Evolutionary conservation across 2,113 vertebrate genomes (phyloP), one percentile per base, ranked within the genome.

Genomic region (Sardina pilchardus): DNA sequence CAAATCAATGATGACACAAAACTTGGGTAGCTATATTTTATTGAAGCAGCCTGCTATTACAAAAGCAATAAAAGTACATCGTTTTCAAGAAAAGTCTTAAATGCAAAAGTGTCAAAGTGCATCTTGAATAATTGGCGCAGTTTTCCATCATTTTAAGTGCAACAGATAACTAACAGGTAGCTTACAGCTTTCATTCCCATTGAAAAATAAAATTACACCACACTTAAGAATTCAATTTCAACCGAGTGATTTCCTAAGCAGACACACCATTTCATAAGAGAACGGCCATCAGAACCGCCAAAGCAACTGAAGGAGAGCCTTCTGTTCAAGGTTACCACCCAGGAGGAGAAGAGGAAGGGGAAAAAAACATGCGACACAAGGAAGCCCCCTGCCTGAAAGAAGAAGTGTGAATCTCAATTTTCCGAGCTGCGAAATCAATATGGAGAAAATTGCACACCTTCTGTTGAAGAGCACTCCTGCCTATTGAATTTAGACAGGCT

Each of bases 381-480:
- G 63, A 71, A 56, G 30, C 63, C 80, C 82, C 59, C 12, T 83
- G 75, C 86, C 82, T 44, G 80, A 24, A 67, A 86, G 56, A 89
- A 89, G 87, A 92, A 84, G 88, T 82, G 67, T 53, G 88, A 90
- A 88, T 88, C 85, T 86, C 87, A 85, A 90, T 92, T 93, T 92
- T 86, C 80, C 81, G 14, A 12, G 34, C 86, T 87, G 84, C 84
- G 36, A 81, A 92, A 93, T 94, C 92, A 90, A 94, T 93, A 90
- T 88, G 91, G 87, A 91, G 89, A 94, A 94, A 93, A 94, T 92
- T 93, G 90, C 88, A 88, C 90, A 91, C 88, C 87, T 92, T 90
- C 83, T 90, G 87, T 92, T 84, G 71, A 85, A 88, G 86, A 91
- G 92, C 48, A 81, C 71, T 85, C 59, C 63, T 80, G 81, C 87